Percentiles rank a stretch among this genome's conserved stretches.
Evolutionary conservation across 1,140 invertebrate genomes (phyloP).

Genomic region (Acromyrmex echinatior): DNA sequence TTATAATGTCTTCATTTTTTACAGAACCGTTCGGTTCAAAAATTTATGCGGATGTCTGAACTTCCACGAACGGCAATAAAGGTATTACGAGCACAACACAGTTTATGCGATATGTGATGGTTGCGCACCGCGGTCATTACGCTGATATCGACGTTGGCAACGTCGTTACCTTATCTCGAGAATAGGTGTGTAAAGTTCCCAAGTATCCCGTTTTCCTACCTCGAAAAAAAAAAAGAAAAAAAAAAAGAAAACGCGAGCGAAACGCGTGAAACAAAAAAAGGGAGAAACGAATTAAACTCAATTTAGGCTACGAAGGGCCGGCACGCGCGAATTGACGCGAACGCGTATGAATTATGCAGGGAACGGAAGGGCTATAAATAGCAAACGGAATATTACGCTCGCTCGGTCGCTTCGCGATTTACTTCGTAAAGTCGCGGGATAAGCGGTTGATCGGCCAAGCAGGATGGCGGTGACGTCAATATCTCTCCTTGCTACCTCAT

Average conservation of each 20-base stretch:
- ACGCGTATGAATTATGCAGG: conserved; percentile 26
- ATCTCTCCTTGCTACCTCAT: not conserved
- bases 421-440: conserved; percentile 16
- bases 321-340: conserved; percentile 22
- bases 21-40: too few species aligned
- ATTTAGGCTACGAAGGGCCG: not conserved
- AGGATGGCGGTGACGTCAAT: not conserved
- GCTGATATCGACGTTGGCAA: conserved; percentile 10
- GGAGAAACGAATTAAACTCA: conserved; percentile 15
- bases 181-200: not conserved
- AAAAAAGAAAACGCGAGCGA: not conserved
- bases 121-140: conserved; percentile 5
- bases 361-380: conserved; percentile 34
- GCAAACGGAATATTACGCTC: conserved; percentile 42
- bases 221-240: not conserved
- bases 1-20: too few species aligned
- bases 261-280: not conserved
- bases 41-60: too few species aligned
- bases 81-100: too few species aligned
- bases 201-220: not conserved
- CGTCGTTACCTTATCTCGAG: conserved; percentile 22
- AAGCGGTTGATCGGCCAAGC: not conserved
- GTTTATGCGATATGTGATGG: not conserved
- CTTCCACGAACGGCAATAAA: too few species aligned
- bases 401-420: conserved; percentile 4